phyloP scores from a whole-genome alignment of 2,888 invertebrate genomes.

The Girardia tigrina region DNA sequence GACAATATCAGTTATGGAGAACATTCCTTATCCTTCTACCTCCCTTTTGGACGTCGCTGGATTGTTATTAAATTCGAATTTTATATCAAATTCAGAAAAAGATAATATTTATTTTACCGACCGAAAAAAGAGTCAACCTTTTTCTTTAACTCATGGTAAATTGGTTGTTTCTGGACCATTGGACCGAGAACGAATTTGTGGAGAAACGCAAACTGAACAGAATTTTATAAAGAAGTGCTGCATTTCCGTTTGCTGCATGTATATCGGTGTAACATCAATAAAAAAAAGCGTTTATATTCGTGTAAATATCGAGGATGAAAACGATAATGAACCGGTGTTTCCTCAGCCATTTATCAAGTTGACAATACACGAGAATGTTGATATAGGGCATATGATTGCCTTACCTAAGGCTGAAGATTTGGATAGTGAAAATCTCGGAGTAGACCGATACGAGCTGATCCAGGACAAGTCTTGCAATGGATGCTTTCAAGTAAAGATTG shows the following conservation, averaged over 20 bases:
- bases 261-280: neutral
- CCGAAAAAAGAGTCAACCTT: neutral
- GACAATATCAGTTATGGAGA: neutral
- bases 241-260: neutral
- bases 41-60: neutral
- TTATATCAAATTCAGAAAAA: neutral
- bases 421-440: neutral
- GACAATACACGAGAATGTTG: neutral
- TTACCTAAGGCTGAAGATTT: constrained; percentile 6
- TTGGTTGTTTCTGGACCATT: neutral
- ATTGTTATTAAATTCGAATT: neutral
- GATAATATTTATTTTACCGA: neutral
- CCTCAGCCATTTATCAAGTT: neutral
- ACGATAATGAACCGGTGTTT: constrained; percentile 12
- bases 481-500: neutral
- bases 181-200: constrained; percentile 6
- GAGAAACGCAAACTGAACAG: neutral
- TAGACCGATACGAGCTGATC: neutral
- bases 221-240: neutral
- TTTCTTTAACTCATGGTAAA: neutral
- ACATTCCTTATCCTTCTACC: neutral
- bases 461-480: neutral
- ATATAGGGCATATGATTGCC: neutral
- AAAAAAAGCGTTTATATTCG: neutral
- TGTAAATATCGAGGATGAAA: neutral